These are phyloP conservation scores for Alces alces DNA, from an alignment of 2,113 vertebrate species.

Conservation along the genomic window DNA sequence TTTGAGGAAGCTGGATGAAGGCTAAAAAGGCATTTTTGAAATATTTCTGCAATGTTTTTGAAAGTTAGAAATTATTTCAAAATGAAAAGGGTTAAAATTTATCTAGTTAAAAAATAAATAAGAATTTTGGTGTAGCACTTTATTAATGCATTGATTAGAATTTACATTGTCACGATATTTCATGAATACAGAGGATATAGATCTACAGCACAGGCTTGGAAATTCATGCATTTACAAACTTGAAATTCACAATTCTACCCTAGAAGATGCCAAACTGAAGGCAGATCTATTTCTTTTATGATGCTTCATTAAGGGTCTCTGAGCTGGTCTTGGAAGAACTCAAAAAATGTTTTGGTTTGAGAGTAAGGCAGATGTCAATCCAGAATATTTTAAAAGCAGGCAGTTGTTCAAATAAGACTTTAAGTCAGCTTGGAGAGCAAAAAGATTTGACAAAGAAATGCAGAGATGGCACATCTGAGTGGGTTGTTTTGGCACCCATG, in stretches of 20 bases:
- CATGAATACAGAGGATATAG: background rate
- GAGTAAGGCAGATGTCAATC: conserved; percentile 63
- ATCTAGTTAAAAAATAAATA: background rate
- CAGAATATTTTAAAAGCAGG: conserved; percentile 47
- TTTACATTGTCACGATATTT: conserved; percentile 16
- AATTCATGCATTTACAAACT: background rate
- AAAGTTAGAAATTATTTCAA: conserved; percentile 32
- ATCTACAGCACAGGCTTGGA: background rate
- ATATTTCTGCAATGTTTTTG: conserved; percentile 13
- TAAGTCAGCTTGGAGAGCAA: conserved; percentile 39
- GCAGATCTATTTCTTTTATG: conserved; percentile 32
- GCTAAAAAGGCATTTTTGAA: background rate
- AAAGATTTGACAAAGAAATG: conserved; percentile 38
- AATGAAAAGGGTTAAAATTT: background rate
- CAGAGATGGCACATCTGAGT: conserved; percentile 29
- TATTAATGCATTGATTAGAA: conserved; percentile 6
- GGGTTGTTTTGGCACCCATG: conserved; percentile 21
- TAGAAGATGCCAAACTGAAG: background rate
- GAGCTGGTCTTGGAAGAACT: conserved; percentile 41
- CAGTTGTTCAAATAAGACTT: conserved; percentile 39
- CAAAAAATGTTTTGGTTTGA: conserved; percentile 52
- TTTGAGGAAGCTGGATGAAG: conserved; percentile 16
- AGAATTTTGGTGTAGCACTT: background rate
- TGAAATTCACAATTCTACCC: background rate
- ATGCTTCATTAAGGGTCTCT: conserved; percentile 48